phyloP scores from a whole-genome alignment of 2,113 vertebrate species.

The Eleginops maclovinus region DNA sequence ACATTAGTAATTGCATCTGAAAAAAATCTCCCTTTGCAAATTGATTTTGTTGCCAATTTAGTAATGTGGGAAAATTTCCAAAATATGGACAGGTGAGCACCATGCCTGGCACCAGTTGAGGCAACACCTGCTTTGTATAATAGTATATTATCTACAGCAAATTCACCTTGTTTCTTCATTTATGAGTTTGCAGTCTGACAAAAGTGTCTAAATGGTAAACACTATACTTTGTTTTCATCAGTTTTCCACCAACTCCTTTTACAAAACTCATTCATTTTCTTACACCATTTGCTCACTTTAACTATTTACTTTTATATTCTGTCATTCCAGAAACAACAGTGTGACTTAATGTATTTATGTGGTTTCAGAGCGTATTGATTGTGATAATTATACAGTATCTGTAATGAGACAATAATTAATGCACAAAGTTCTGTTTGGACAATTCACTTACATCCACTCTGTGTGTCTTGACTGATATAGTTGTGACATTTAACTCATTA shows the following conservation, averaged over 20 bases:
- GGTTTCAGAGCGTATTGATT: neutral
- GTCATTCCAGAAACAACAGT: neutral
- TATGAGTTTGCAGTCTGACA: neutral
- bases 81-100: no score
- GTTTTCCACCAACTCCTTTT: conserved; percentile 18
- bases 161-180: conserved; percentile 12
- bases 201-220: conserved; percentile 17
- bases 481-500: conserved; percentile 4
- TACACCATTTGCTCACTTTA: neutral
- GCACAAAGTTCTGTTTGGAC: neutral
- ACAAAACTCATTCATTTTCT: neutral
- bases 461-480: neutral
- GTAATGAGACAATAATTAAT: neutral
- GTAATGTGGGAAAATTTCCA: no score
- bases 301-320: neutral
- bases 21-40: neutral
- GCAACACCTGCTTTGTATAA: neutral
- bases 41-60: neutral
- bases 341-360: neutral
- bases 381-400: neutral
- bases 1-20: neutral
- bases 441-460: neutral
- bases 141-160: neutral
- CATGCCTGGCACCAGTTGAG: conserved; percentile 23
- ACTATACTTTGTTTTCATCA: conserved; percentile 12